Evolutionary conservation across 2,888 invertebrate genomes (phyloP), one percentile per base, ranked within the genome.

Genomic region (Lasioglossum lativentre): DNA sequence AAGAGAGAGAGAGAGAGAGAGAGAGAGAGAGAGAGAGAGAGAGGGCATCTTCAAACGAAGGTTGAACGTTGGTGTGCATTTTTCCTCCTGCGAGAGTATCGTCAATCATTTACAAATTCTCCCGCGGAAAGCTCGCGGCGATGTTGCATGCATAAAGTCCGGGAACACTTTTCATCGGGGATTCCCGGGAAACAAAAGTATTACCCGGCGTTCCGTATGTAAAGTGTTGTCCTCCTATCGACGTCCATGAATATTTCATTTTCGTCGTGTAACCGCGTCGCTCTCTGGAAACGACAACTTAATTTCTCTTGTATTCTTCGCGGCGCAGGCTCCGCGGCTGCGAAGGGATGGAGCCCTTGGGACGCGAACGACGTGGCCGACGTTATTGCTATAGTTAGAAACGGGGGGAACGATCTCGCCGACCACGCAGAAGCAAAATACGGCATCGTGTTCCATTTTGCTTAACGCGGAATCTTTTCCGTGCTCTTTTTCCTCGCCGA

Each of bases 171-270:
- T 59, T 52, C 27, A 4, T 40, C 42, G 27, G 34, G 52, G 80
- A 80, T 45, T 63, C 56, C 23, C 27, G 27, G 40, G 45, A 77
- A 59, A 77, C 72, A 71, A 59, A 80, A 78, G 27, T 42, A 45
- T 23, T n/a, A 66, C n/a, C 14, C 40, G 40, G 23, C 34, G 68
- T 78, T 76, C 38, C 73, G 68, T 78, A 76, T 81, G 80, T 71
- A 85, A 84, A 76, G 27, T 63, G 45, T 81, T 80, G 66, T 59
- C 27, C 71, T 75, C 19, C 72, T 34, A 86, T 82, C 83, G 83
- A 52, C 79, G 42, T 6, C 68, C 87, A 86, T 83, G 87, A 86
- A 87, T 86, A 86, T 87, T 87, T 87, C 87, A 86, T 87, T 73
- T 74, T 75, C 30, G 66, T 74, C 27, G 75, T 34, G 34, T 59